phyloP scores from a whole-genome alignment of 37 sponge, comb jelly and placozoan species.

The Tethya wilhelma region DNA sequence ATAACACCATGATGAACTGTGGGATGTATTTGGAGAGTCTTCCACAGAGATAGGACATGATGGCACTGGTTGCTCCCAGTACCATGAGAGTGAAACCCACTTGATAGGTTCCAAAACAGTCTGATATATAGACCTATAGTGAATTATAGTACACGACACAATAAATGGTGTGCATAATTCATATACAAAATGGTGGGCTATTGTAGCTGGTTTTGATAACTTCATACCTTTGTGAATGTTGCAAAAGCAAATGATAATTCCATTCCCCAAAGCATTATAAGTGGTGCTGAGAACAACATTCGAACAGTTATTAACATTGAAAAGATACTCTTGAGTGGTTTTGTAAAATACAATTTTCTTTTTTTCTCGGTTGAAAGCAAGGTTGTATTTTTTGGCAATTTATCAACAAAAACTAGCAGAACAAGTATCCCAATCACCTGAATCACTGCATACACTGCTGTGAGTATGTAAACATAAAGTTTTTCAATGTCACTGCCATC shows the following conservation, averaged over 20 bases:
- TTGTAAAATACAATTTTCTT: conserved; percentile 18
- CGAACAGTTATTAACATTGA: conserved; percentile 28
- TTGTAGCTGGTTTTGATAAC: neutral
- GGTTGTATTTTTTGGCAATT: conserved; percentile 1
- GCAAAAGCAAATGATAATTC: conserved; percentile 33
- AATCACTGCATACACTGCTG: conserved; percentile 40
- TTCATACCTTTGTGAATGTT: conserved; percentile 49
- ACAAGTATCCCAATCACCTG: conserved; percentile 10
- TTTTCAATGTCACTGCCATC: neutral
- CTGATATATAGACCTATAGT: conserved; percentile 48
- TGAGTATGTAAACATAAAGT: conserved; percentile 20
- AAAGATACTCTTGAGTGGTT: conserved; percentile 21
- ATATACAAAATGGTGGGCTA: neutral
- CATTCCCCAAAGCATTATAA: conserved; percentile 22
- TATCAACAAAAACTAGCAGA: conserved; percentile 9
- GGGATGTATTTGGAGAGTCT: conserved; percentile 51
- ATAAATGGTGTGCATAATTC: too few relatives aligned
- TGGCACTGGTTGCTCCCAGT: conserved; percentile 41
- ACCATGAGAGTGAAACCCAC: conserved; percentile 52
- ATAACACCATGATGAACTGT: conserved; percentile 20
- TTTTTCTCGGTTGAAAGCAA: neutral
- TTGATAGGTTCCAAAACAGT: conserved; percentile 58
- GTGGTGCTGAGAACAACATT: conserved; percentile 30
- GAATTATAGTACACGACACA: too few relatives aligned
- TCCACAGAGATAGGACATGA: conserved; percentile 12